A percentile compares a stretch with the other conserved stretches of the same genome.
Conservation (phyloP, 1,140 invertebrate species). For the Dolichoris vasculosae region DNA sequence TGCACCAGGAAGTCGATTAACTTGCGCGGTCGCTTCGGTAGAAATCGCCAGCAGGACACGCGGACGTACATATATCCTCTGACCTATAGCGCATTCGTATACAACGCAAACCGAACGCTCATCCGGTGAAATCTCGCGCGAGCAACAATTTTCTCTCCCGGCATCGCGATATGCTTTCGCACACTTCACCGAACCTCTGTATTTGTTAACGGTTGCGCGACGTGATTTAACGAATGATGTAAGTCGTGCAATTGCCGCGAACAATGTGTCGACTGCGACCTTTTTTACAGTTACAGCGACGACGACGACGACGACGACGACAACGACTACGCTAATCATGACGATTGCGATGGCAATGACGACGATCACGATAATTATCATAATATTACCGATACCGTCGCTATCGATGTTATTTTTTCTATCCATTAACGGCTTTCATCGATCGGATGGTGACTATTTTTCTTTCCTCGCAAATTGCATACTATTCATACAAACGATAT, state of each 20-base stretch:
- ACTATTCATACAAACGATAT: too few species aligned
- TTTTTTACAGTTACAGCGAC: neutral
- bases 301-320: neutral
- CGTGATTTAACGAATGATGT: conserved; percentile 19
- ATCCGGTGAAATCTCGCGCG: conserved; percentile 48
- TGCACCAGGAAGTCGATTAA: conserved; percentile 13
- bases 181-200: neutral
- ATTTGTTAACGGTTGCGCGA: neutral
- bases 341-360: neutral
- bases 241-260: neutral
- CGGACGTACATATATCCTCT: conserved; percentile 29
- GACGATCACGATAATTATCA: neutral
- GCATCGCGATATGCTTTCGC: neutral
- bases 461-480: too few species aligned
- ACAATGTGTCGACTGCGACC: neutral
- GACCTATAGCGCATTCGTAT: neutral
- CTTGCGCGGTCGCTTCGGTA: neutral
- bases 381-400: neutral
- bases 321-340: neutral
- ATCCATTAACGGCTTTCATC: neutral
- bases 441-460: neutral
- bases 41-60: conserved; percentile 24
- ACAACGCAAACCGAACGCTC: neutral
- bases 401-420: neutral
- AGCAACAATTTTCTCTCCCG: conserved; percentile 12